Base-by-base conservation (phyloP, 2,888 invertebrate species). In the Falcaria lacertinaria region DNA sequence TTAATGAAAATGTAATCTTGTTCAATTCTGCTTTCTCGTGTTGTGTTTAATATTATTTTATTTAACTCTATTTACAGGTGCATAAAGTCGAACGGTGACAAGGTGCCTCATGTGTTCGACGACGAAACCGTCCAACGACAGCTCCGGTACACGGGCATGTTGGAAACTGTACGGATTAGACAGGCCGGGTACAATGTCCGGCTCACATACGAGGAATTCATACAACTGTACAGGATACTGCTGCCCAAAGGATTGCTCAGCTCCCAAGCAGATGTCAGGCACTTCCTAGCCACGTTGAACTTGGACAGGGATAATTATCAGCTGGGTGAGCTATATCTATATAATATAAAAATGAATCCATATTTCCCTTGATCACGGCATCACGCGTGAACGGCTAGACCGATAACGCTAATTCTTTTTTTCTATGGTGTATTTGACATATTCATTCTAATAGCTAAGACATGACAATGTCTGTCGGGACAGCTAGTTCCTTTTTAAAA, bases 181-280 rank as follows among this genome's bases (percentile, higher is more conserved):
- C 96, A 97, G 72, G 97, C 98, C 1, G 98, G 98, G 1, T 98
- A 98, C 87, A 97, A 97, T 79, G 97, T 98, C 48, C 91, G 98
- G 28, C 91, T 98, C 28, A 95, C 96, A 0, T 98, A 97, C 79
- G 97, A 97, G 74, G 97, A 98, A 81, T 98, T 98, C 79, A 96
- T 97, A 50, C 97, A 97, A 69, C 87, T 96, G 45, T 98, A 98
- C 79, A 91, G 98, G 68, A 97, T 98, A 76, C 85, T 98, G 47
- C 84, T 98, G 60, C 97, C 97, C 0, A 95, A 96, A 69, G 97
- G 97, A 14, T 82, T 96, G 53, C 85, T 95, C 8, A 97, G 97
- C 79, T 95, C 96, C 1, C 95, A 96, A 76, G 91, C 92, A 11
- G 98, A 98, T 71, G 96, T 98, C 6, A 90, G 94, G 47, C 92